Base-by-base conservation (phyloP, 2,888 invertebrate species). In the Agelastica alni region DNA sequence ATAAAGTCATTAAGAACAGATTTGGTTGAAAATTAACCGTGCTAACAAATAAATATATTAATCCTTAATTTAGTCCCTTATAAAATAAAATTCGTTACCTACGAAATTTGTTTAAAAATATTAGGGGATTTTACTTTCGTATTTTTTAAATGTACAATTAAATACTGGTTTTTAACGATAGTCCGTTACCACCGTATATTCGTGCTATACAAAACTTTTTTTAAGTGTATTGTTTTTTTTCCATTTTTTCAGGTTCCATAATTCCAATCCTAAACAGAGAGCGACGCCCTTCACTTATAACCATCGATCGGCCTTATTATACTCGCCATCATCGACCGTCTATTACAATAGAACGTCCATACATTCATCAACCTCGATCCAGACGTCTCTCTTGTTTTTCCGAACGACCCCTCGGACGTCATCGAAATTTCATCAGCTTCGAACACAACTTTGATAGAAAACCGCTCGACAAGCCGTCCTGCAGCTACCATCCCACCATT, bases 361-460 rank as follows among this genome's bases (percentile, higher is more conserved):
- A 60, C 7, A 48, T 60, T 9, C 63, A 64, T 17, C 63, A 60
- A 9, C 51, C 57, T 28, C 63, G 61, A 20, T 58, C 52, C 36
- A 65, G 77, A 17, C 65, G 77, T 34, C 71, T 74, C 39, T 77
- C 77, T 10, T 77, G 77, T 59, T 74, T 74, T 52, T 67, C 70
- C 2, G 75, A 75, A 48, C 65, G 70, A 7, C 60, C 56, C 14
- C 58, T 65, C 17, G 42, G 52, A 3, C 64, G 71, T 10, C 72
- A 74, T 48, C 65, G 71, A 47, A 75, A 76, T 60, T 76, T 75
- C 61, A 73, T 70, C 51, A 77, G 76, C 58, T 74, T 75, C 62
- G 76, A 77, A 45, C 74, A 75, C 53, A 66, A 26, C 16, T 14
- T 70, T 12, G 60, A 56, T 17, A 39, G 58, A n/a, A 54, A 53